phyloP scores from a whole-genome alignment of 1,140 invertebrate genomes.

The Megalopta genalis region DNA sequence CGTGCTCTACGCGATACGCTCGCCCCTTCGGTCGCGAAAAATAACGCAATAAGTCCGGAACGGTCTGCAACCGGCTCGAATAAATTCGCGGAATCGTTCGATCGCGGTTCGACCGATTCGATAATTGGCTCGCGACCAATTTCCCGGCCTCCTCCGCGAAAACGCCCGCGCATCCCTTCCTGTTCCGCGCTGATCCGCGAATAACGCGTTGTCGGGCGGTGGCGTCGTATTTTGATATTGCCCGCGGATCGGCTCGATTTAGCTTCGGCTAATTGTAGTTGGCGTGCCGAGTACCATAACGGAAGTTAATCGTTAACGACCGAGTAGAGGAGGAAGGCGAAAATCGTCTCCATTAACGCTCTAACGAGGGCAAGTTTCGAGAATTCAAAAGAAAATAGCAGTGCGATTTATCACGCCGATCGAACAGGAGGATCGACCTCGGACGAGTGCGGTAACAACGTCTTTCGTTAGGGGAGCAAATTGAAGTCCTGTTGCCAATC shows the following conservation, averaged over 20 bases:
- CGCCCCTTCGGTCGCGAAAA: no score
- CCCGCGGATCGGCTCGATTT: background rate
- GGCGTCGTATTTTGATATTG: background rate
- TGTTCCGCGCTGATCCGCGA: background rate
- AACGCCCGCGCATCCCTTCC: background rate
- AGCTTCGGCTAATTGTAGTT: background rate
- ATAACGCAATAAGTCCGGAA: no score
- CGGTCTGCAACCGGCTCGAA: background rate
- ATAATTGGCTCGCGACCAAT: slow-evolving; percentile 61
- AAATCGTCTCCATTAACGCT: background rate
- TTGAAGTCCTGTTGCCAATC: no score
- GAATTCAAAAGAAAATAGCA: no score
- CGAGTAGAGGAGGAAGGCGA: background rate
- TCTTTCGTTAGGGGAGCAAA: no score
- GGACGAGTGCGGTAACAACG: no score
- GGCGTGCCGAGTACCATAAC: background rate
- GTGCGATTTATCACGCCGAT: no score
- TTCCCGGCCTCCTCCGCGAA: slow-evolving; percentile 59
- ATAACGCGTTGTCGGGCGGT: background rate
- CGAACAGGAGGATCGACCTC: no score
- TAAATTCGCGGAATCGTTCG: slow-evolving; percentile 35
- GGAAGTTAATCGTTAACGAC: background rate
- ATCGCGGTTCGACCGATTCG: slow-evolving; percentile 56
- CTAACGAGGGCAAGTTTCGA: no score
- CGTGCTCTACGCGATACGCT: background rate